phyloP scores from a whole-genome alignment of 2,113 vertebrate genomes.

The rabbit (Oryctolagus cuniculus) region DNA sequence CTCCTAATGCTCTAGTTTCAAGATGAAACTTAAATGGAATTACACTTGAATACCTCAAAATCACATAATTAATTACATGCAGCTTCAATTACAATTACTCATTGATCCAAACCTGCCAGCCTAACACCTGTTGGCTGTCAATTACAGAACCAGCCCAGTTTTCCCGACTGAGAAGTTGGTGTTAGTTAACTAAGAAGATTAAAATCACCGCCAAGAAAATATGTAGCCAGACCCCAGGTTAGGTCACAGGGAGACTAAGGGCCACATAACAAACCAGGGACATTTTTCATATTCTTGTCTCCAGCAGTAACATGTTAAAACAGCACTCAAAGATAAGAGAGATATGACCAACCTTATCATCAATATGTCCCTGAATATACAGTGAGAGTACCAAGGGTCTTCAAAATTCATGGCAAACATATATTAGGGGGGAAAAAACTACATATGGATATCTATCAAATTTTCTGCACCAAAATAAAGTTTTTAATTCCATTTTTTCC shows the following conservation, averaged over 20 bases:
- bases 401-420: too few relatives aligned
- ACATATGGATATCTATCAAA: too few relatives aligned
- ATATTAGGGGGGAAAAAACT: too few relatives aligned
- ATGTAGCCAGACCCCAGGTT: background rate
- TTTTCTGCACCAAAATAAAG: too few relatives aligned
- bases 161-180: conserved; percentile 22
- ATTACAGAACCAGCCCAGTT: conserved; percentile 8
- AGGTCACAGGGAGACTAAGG: background rate
- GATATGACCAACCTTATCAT: background rate
- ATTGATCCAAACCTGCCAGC: conserved; percentile 36
- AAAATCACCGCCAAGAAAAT: conserved; percentile 14
- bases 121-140: conserved; percentile 44
- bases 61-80: conserved; percentile 57
- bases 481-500: too few relatives aligned
- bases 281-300: conserved; percentile 8
- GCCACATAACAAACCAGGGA: background rate
- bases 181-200: conserved; percentile 51
- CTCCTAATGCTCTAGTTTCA: conserved; percentile 17
- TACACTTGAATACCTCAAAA: conserved; percentile 59
- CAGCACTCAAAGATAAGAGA: background rate
- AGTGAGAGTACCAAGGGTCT: background rate
- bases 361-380: background rate
- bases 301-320: conserved; percentile 40
- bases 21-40: conserved; percentile 54
- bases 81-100: conserved; percentile 69